Base-by-base conservation (phyloP, 1,140 invertebrate species). In the Drosophila rhopaloa region DNA sequence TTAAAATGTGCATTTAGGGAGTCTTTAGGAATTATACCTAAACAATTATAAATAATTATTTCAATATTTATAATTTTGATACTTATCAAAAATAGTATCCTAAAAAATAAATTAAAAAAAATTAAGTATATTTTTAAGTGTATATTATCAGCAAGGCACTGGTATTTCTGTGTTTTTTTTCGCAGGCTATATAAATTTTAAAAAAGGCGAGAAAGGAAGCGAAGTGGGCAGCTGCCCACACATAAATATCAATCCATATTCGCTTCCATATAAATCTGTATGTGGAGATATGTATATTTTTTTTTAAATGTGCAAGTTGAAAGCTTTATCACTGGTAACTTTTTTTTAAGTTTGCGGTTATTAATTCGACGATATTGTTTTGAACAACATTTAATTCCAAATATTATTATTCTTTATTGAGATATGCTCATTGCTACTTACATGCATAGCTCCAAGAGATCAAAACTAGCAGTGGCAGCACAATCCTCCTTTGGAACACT, bases 381-480 rank as follows among this genome's bases (percentile, higher is more conserved):
- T 1, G 2, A 6, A 37, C 13, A 37, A 16, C 37, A 14, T 50
- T 13, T 13, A 10, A 29, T 13, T 51, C 8, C 8, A 10, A 0
- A 9, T 16, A 16, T 16, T 16, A 16, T 16, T 16, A 16, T 44
- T 29, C 29, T 29, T 48, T 6, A 32, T 14, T 48, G 48, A 11
- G n/a, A 35, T 35, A 32, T 9, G 47, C 11, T 1, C 24, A 32
- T n/a, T 6, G 35, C 3, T 24, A 76, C 73, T 76, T 76, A 76
- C 73, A n/a, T 37, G 72, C 72, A 47, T 27, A 24, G n/a, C 29
- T 76, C 48, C 37, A 14, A 27, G 72, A 48, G 53, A 76, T 67
- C 62, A 47, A 56, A 9, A 53, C 10, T 4, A 59, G 16, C 32
- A 40, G 8, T 19, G 5, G 29, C 46, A 29, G 11, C 35, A 27